Conservation (phyloP, 2,888 invertebrate genomes). For the Pammene aurita region DNA sequence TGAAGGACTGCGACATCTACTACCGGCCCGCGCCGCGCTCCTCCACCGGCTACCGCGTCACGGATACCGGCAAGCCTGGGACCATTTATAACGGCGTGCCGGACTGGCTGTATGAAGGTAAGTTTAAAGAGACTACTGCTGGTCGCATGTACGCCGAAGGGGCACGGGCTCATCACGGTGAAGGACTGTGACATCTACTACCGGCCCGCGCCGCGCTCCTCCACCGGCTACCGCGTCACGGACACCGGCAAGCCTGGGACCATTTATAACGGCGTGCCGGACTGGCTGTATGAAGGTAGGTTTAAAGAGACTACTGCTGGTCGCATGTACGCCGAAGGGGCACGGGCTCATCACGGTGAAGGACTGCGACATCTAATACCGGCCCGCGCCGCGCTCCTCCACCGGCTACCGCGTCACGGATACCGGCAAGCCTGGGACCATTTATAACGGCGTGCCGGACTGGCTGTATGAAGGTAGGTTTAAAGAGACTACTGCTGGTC, state of each 20-base stretch:
- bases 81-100: conserved; percentile 94
- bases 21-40: conserved; percentile 90
- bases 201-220: not conserved
- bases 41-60: conserved; percentile 88
- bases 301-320: conserved; percentile 84
- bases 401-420: conserved; percentile 89
- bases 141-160: too few species aligned
- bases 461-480: conserved; percentile 98
- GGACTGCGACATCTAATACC: conserved; percentile 95
- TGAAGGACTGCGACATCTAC: conserved; percentile 94
- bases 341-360: conserved; percentile 92
- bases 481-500: too few species aligned
- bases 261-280: not conserved
- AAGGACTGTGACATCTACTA: not conserved
- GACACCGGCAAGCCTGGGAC: not conserved
- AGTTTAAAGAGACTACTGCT: too few species aligned
- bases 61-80: conserved; percentile 90
- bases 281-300: not conserved
- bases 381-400: conserved; percentile 87
- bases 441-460: conserved; percentile 96
- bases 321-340: conserved; percentile 92
- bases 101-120: conserved; percentile 99
- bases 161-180: too few species aligned
- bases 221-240: not conserved
- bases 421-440: conserved; percentile 89